Conservation (phyloP, 2,888 invertebrate genomes). For the Mystacides longicornis region DNA sequence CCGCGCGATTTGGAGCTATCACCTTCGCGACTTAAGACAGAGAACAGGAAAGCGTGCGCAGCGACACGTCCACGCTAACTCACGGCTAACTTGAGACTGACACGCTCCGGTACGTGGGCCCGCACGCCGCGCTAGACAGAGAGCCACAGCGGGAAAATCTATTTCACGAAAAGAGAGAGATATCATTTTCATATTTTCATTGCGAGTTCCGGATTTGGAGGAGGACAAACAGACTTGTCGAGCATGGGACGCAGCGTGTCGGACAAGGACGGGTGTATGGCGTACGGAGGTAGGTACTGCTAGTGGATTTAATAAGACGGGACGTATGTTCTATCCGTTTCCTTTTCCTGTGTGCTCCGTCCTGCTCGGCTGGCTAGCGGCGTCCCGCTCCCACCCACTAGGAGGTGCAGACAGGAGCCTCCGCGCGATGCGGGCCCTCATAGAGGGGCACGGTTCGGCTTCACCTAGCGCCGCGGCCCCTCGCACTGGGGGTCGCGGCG, state of each 20-base stretch:
- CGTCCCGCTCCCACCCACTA: slow-evolving; percentile 18
- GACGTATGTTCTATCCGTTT: slow-evolving; percentile 26
- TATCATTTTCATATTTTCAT: background rate
- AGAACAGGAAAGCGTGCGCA: slow-evolving; percentile 15
- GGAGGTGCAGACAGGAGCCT: background rate
- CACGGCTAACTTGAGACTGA: slow-evolving; percentile 23
- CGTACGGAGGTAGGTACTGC: slow-evolving; percentile 16
- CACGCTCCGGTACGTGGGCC: slow-evolving; percentile 12
- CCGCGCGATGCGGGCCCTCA: no score
- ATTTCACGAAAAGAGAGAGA: slow-evolving; percentile 7
- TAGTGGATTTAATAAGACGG: slow-evolving; percentile 24
- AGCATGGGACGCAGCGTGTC: slow-evolving; percentile 5
- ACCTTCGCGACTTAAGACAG: slow-evolving; percentile 13
- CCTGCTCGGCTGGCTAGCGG: slow-evolving; percentile 13
- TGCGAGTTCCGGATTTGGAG: slow-evolving; percentile 17
- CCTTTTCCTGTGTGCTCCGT: slow-evolving; percentile 22
- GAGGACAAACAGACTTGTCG: slow-evolving; percentile 9
- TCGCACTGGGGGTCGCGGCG: no score
- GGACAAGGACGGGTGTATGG: slow-evolving; percentile 15
- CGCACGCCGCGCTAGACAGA: slow-evolving; percentile 9
- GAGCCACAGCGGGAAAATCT: slow-evolving; percentile 9
- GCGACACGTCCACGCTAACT: slow-evolving; percentile 21
- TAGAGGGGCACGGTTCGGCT: no score
- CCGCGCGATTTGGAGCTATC: no score
- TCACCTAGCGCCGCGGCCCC: no score